A percentile compares a stretch with the other conserved stretches of the same genome.
phyloP scores from a whole-genome alignment of 2,888 invertebrate species.

The Arrhopalites spinosus region DNA sequence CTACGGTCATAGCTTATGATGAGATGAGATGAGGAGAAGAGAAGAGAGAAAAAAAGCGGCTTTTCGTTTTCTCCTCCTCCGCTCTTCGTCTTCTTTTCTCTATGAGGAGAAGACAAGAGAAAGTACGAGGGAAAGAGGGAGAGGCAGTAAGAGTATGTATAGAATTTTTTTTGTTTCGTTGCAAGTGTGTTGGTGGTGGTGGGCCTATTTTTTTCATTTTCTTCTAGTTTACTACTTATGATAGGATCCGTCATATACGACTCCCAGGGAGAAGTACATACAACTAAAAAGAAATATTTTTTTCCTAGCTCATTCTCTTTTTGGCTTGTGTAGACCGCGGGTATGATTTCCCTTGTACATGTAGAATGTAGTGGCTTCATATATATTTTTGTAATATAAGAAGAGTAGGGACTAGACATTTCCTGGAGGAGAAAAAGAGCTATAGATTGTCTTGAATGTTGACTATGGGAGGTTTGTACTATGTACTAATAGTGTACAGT shows the following conservation, averaged over 20 bases:
- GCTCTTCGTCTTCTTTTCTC: conserved; percentile 9
- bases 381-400: background rate
- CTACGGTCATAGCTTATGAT: conserved; percentile 9
- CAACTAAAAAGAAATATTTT: conserved; percentile 28
- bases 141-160: too few relatives aligned
- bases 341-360: background rate
- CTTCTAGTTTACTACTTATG: conserved; percentile 32
- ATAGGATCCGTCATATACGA: conserved; percentile 21
- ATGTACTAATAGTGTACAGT: background rate
- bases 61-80: conserved; percentile 19
- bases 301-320: conserved; percentile 31
- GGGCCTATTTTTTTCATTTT: conserved; percentile 29
- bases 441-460: conserved; percentile 33
- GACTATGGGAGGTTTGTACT: conserved; percentile 10
- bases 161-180: too few relatives aligned
- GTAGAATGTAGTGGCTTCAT: too few relatives aligned
- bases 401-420: conserved; percentile 22
- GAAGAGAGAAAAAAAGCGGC: conserved; percentile 1
- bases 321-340: conserved; percentile 1
- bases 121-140: conserved; percentile 4
- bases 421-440: conserved; percentile 33
- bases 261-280: background rate
- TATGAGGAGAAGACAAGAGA: conserved; percentile 23
- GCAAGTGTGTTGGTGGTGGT: background rate
- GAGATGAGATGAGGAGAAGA: conserved; percentile 20